Evolutionary conservation across 1,140 invertebrate genomes (phyloP), one percentile per base, ranked within the genome.

Genomic region (Zaprionus vittiger): DNA sequence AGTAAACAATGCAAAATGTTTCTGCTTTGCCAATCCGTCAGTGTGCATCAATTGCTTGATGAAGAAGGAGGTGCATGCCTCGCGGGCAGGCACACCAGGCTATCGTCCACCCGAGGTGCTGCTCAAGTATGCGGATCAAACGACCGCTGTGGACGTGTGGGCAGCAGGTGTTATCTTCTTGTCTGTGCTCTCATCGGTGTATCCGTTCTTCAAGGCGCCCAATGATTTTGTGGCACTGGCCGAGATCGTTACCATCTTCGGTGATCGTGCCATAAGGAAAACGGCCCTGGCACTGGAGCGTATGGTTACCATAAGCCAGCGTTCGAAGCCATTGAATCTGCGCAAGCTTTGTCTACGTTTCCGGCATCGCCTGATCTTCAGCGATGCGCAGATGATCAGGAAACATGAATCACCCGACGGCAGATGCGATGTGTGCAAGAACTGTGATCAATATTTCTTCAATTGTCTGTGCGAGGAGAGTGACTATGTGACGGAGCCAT

Each of bases 41-140:
- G 94, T 96, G 22, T 97, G 96, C 93, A 93, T 94, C 17, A 72
- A 94, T 15, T 97, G 96, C 91, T 81, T 95, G 44, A 91, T 91
- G 57, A 94, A 94, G 65, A 94, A 94, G 67, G 91, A 94, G 24
- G 94, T 95, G 63, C 93, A 95, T 26, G 97, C 97, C 2, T 95
- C 96, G 11, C 93, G 97, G 79, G 97, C 97, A 44, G 97, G 98
- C 28, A 98, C 97, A n/a, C 97, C 97, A 24, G 97, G 92, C 67
- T 98, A 97, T 91, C 94, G 97, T 47, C 96, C 98, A 62, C 97
- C 97, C 0, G 98, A 99, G 94, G 97, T 98, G 57, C 93, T 98
- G 37, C 93, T 98, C 28, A 97, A 97, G 89, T 95, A 95, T 93
- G 93, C 94, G 12, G 93, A 95, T 61, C 97, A 98, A 93, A 96